Evolutionary conservation across 2,113 vertebrate species (phyloP).

Genomic region (Epinephelus moara): DNA sequence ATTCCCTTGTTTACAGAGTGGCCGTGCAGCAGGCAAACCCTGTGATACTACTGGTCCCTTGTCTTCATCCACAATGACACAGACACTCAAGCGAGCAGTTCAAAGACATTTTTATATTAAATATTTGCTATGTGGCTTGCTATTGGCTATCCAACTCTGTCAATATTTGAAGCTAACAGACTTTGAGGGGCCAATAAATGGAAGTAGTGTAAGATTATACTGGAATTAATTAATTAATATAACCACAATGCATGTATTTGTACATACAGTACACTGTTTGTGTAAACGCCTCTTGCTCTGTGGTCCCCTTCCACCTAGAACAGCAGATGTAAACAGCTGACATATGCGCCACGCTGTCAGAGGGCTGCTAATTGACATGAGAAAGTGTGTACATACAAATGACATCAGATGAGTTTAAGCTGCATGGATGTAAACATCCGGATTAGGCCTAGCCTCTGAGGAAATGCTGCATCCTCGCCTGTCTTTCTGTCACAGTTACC

Average conservation of each 20-base stretch:
- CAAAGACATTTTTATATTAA: too few species aligned
- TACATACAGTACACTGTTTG: too few species aligned
- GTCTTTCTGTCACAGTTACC: conserved; percentile 52
- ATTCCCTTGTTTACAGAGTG: too few species aligned
- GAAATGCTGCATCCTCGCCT: conserved; percentile 21
- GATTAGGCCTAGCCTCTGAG: conserved; percentile 34
- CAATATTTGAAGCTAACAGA: neutral
- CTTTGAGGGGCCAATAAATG: neutral
- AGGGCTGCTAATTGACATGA: conserved; percentile 48
- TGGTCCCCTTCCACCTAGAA: neutral
- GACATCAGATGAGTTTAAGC: conserved; percentile 49
- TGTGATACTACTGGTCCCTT: too few species aligned
- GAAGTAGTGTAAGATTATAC: neutral
- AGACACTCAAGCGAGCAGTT: too few species aligned
- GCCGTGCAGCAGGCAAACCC: too few species aligned
- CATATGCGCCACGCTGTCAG: conserved; percentile 19
- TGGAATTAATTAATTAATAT: neutral
- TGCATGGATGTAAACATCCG: conserved; percentile 29
- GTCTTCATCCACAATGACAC: too few species aligned
- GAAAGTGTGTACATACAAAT: conserved; percentile 53
- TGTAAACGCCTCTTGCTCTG: neutral
- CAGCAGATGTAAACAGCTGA: conserved; percentile 48
- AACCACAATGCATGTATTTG: neutral
- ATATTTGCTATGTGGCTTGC: too few species aligned
- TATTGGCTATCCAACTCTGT: too few species aligned